Base-by-base conservation (phyloP, 2,113 vertebrate genomes). In the rabbit (Oryctolagus cuniculus) region DNA sequence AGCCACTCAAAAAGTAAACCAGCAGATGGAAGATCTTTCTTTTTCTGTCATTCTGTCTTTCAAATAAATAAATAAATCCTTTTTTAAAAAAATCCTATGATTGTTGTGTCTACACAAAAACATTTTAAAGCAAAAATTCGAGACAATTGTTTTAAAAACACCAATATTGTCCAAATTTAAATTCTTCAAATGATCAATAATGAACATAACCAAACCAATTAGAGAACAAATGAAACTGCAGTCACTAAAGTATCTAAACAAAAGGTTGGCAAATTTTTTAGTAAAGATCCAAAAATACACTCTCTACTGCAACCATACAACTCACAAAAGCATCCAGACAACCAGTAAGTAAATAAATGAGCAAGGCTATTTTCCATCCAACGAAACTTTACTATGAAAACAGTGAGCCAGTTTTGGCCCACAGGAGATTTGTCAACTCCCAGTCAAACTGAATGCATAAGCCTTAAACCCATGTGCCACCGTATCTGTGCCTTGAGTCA, bases 71-170 rank as follows among this genome's bases (percentile, higher is more conserved):
- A 58, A 58, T 58, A 58, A 58, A 58, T 58, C 55, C 21, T 58
- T 55, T 55, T 55, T 58, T 58, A 5, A 21, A 61, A 83, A 79
- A 31, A 17, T 66, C 83, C 5, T 9, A 70, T 85, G 24, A 91
- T 49, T 72, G 44, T 44, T 75, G 8, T 81, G 72, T 82, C 63
- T 63, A 67, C 6, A 79, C 58, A 80, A 83, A 94, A 83, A 29
- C 44, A 89, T 77, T 69, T 96, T 89, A 89, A 44, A 25, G 88
- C 19, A 88, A 74, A 92, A 91, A 93, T 2, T 67, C 77, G 10
- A 84, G 51, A 67, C 90, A 93, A 89, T 0, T 58, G 0, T 77
- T 58, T 58, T 29, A 85, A 78, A 88, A 58, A 38, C 5, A 89
- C 6, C 10, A 61, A n/a, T 3, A 63, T 2, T 55, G n/a, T 51